These are phyloP conservation scores for Mus caroli DNA, from an alignment of 2,797 vertebrate genomes.

Conservation along the genomic window DNA sequence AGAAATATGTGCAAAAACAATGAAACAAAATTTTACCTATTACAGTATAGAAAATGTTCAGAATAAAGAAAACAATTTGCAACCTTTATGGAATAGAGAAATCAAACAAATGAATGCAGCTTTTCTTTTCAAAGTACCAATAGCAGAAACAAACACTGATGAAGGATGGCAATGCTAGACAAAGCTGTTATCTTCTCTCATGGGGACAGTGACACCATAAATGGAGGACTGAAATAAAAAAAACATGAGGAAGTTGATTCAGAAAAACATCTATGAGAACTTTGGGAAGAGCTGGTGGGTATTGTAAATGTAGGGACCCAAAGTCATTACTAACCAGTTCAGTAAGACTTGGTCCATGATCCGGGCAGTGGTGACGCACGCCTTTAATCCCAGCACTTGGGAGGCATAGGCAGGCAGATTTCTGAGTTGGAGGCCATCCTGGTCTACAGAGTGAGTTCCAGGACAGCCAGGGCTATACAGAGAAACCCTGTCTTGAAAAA, in stretches of 20 bases:
- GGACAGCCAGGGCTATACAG: too few relatives aligned
- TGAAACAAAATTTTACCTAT: not conserved
- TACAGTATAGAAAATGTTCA: not conserved
- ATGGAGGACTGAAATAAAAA: not conserved
- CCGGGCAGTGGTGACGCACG: too few relatives aligned
- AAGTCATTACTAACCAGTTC: slow-evolving; percentile 54
- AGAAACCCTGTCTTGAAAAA: too few relatives aligned
- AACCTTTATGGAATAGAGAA: not conserved
- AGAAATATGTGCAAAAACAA: not conserved
- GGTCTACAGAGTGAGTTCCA: too few relatives aligned
- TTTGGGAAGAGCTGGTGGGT: not conserved
- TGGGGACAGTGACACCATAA: not conserved
- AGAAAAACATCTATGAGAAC: not conserved
- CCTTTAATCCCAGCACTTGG: too few relatives aligned
- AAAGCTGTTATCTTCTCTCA: not conserved
- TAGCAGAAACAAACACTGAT: not conserved
- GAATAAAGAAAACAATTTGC: not conserved
- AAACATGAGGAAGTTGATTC: not conserved
- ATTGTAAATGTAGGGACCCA: not conserved
- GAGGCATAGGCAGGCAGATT: too few relatives aligned
- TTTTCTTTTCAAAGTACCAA: not conserved
- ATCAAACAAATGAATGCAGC: not conserved
- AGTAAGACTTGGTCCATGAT: not conserved
- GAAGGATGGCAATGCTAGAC: not conserved
- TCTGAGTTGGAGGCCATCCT: too few relatives aligned